Conservation (phyloP, 2,888 invertebrate species). For the Hyalella azteca region DNA sequence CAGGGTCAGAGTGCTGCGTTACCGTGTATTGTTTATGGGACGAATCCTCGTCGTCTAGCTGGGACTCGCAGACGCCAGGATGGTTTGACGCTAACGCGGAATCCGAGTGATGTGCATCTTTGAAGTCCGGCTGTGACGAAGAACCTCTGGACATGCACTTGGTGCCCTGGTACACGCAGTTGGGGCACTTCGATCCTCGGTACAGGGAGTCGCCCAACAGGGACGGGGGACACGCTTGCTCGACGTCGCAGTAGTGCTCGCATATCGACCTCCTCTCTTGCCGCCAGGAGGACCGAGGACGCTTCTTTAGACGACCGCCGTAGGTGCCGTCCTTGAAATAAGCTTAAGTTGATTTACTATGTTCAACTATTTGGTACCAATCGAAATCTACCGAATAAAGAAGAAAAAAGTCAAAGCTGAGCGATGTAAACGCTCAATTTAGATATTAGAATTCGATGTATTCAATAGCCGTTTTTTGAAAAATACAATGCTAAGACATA, state of each 20-base stretch:
- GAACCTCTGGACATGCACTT: slow-evolving; percentile 19
- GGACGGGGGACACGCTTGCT: background rate
- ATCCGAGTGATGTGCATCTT: background rate
- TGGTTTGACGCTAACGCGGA: background rate
- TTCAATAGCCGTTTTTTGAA: too few relatives aligned
- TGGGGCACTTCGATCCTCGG: slow-evolving; percentile 8
- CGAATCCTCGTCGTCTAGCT: background rate
- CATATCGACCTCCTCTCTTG: slow-evolving; percentile 50
- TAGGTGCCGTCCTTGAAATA: slow-evolving; percentile 58
- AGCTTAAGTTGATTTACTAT: too few relatives aligned
- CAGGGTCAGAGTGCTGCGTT: slow-evolving; percentile 5
- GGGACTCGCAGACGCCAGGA: background rate
- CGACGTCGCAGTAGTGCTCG: background rate
- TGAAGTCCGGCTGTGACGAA: slow-evolving; percentile 12
- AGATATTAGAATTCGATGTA: too few relatives aligned
- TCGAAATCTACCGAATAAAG: too few relatives aligned
- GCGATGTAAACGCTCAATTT: too few relatives aligned
- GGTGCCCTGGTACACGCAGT: background rate
- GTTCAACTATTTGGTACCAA: too few relatives aligned
- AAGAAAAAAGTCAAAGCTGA: too few relatives aligned
- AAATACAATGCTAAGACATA: too few relatives aligned
- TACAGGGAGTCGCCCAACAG: slow-evolving; percentile 11
- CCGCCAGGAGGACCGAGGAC: slow-evolving; percentile 56
- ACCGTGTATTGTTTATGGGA: slow-evolving; percentile 9
- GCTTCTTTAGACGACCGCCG: slow-evolving; percentile 58